These are phyloP conservation scores for Numida meleagris DNA, from an alignment of 2,113 vertebrate species.

Conservation along the genomic window DNA sequence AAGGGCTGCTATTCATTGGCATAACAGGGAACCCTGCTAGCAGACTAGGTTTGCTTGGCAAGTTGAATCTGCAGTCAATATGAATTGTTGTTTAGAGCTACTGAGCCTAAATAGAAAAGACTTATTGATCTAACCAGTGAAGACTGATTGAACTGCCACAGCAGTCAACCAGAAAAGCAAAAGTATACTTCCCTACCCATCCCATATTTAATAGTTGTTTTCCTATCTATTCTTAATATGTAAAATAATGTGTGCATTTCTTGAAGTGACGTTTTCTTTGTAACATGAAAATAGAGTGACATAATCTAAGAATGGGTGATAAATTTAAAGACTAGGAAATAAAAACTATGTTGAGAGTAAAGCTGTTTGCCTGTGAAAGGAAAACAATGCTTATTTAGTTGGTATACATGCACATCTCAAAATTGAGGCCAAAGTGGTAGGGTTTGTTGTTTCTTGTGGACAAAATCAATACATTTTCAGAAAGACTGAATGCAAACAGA, in stretches of 20 bases:
- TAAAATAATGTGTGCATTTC: neutral
- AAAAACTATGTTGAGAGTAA: neutral
- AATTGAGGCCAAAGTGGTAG: neutral
- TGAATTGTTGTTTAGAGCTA: neutral
- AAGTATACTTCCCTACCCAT: neutral
- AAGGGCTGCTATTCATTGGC: neutral
- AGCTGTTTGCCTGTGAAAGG: neutral
- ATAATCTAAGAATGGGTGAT: neutral
- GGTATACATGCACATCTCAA: neutral
- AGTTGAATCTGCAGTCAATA: neutral
- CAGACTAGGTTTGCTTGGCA: neutral
- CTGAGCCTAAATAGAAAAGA: neutral
- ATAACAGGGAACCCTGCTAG: neutral
- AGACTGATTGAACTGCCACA: neutral
- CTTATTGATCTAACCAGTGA: neutral
- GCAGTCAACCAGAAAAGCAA: neutral
- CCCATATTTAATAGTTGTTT: neutral
- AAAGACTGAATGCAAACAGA: rapidly evolving
- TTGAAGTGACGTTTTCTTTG: neutral
- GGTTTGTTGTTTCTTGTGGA: neutral
- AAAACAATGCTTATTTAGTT: neutral
- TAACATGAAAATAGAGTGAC: neutral
- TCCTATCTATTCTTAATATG: neutral
- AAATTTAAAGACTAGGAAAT: neutral
- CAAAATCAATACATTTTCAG: rapidly evolving